Base-by-base conservation (phyloP, 2,888 invertebrate species). In the Synergus laeviventris region DNA sequence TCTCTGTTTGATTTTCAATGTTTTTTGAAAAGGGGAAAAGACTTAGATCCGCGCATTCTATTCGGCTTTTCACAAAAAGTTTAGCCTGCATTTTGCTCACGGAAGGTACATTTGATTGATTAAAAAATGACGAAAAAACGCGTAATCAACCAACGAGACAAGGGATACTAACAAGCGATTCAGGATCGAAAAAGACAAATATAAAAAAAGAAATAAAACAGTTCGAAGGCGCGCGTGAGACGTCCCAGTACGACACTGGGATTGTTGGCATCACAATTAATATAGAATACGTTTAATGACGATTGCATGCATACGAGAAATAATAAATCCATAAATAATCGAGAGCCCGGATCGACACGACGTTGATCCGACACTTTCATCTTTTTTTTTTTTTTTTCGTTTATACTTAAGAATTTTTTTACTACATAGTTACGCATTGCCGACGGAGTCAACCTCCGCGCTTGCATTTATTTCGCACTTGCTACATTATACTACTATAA, bases 391-490 rank as follows among this genome's bases (percentile, higher is more conserved):
- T 77, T 77, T 78, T 82, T 81, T n/a, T n/a, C n/a, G 74, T 80
- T 76, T 78, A 78, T 81, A 84, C 83, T 86, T 86, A 83, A 82
- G 80, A 78, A 79, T 84, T 84, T 81, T 82, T 84, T 84, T 81
- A 82, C 77, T 85, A 84, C 83, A 86, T 70, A 86, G 85, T 88
- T 84, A 81, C 82, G 87, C 85, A 87, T 84, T 83, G 84, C 83
- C 84, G 85, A 83, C 83, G 86, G 86, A 87, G 86, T 87, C 87
- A 85, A 85, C 87, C 86, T 88, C 86, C 85, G 86, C 85, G 86
- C 82, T 84, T 86, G 88, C 86, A 87, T 86, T 86, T 79, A 86
- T 86, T 87, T 87, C 85, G 84, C 84, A 87, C 84, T 83, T 85
- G 87, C 87, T 87, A 85, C 83, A 81, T 86, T 84, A 84, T 84